Evolutionary conservation across 2,113 vertebrate species (phyloP).

Genomic region (Rhinoderma darwinii): DNA sequence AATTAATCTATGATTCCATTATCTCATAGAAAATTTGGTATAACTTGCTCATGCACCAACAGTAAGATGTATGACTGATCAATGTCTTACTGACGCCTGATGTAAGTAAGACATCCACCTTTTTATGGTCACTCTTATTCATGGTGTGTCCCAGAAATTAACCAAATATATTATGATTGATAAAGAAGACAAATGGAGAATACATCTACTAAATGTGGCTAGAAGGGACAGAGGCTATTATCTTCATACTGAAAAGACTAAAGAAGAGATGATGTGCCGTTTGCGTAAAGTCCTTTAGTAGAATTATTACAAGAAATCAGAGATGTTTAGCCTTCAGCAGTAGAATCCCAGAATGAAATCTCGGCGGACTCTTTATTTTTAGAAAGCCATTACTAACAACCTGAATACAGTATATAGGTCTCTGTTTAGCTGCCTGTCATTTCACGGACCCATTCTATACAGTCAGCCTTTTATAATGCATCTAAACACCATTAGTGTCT

Average conservation of each 20-base stretch:
- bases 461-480: neutral
- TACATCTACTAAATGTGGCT: neutral
- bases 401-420: constrained; percentile 6
- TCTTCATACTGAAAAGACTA: neutral
- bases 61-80: neutral
- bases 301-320: constrained; percentile 61
- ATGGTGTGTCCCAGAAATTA: neutral
- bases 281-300: constrained; percentile 61
- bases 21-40: neutral
- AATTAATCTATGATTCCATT: neutral
- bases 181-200: neutral
- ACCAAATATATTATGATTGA: neutral
- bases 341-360: neutral
- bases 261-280: constrained; percentile 52
- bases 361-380: neutral
- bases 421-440: constrained; percentile 33
- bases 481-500: neutral
- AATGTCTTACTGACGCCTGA: neutral
- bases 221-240: neutral
- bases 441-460: neutral
- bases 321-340: constrained; percentile 55
- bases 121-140: neutral
- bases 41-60: neutral
- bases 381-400: constrained; percentile 24
- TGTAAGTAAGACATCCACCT: neutral